Evolutionary conservation across 1,140 invertebrate species (phyloP).

Genomic region (Drosophila fuyamai): DNA sequence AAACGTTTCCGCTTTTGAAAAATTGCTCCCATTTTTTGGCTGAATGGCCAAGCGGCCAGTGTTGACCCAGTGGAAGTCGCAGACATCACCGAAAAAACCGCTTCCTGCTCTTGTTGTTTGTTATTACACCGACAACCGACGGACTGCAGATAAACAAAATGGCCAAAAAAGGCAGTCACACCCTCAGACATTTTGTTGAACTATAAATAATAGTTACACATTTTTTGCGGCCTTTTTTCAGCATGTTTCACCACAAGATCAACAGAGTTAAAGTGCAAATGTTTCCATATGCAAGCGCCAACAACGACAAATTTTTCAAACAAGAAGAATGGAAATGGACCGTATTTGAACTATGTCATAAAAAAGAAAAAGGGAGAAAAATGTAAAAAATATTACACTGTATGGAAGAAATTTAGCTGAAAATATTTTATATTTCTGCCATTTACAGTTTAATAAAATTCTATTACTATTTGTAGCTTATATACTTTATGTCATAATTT

Average conservation of each 20-base stretch:
- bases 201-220: slow-evolving; percentile 58
- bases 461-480: too few species aligned
- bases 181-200: slow-evolving; percentile 44
- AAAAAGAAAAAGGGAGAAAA: neutral
- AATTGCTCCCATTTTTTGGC: slow-evolving; percentile 66
- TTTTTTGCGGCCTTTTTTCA: slow-evolving; percentile 15
- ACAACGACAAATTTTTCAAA: slow-evolving; percentile 18
- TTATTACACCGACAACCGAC: slow-evolving; percentile 39
- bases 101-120: slow-evolving; percentile 50
- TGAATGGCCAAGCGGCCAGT: slow-evolving; percentile 24
- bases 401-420: neutral
- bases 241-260: slow-evolving; percentile 39
- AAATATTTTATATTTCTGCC: too few species aligned
- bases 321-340: neutral
- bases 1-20: slow-evolving; percentile 79
- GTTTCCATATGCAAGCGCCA: slow-evolving; percentile 36
- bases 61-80: slow-evolving; percentile 39
- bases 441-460: too few species aligned
- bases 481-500: too few species aligned
- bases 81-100: slow-evolving; percentile 45
- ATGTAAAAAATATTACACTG: neutral
- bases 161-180: slow-evolving; percentile 21
- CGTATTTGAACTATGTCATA: slow-evolving; percentile 12
- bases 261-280: slow-evolving; percentile 44
- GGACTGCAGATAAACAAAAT: slow-evolving; percentile 38